Evolutionary conservation across 2,888 invertebrate genomes (phyloP).

Genomic region (Altica lythri): DNA sequence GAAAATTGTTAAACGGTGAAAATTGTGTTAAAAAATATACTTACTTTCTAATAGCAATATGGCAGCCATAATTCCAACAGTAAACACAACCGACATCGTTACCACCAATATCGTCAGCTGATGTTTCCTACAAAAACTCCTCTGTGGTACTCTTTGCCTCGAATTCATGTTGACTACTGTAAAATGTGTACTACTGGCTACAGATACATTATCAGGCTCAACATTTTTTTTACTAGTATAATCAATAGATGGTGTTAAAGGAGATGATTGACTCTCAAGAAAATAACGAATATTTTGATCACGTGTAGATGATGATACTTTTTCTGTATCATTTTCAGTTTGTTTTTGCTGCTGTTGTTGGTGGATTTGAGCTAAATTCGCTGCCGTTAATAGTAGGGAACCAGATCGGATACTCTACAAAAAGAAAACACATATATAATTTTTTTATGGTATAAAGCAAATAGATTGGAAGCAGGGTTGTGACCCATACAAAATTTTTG

Average conservation of each 20-base stretch:
- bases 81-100: constrained; percentile 81
- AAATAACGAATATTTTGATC: constrained; percentile 53
- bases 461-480: no score
- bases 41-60: constrained; percentile 85
- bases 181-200: constrained; percentile 86
- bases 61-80: constrained; percentile 78
- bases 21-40: no score
- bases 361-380: constrained; percentile 64
- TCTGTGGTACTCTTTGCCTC: constrained; percentile 60
- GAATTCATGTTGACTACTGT: constrained; percentile 77
- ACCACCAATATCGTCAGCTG: constrained; percentile 82
- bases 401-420: constrained; percentile 81
- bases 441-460: no score
- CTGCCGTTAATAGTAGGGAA: constrained; percentile 77
- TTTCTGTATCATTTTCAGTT: constrained; percentile 29
- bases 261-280: constrained; percentile 44
- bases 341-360: constrained; percentile 38
- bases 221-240: constrained; percentile 44
- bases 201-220: constrained; percentile 70
- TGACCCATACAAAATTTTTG: no score
- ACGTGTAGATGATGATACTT: constrained; percentile 42
- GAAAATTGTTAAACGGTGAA: no score
- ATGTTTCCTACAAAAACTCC: constrained; percentile 75
- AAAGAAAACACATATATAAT: no score
- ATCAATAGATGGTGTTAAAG: constrained; percentile 20